A percentile compares a stretch with the other conserved stretches of the same genome.
Conservation (phyloP, 2,888 invertebrate genomes). For the Philonicus albiceps region DNA sequence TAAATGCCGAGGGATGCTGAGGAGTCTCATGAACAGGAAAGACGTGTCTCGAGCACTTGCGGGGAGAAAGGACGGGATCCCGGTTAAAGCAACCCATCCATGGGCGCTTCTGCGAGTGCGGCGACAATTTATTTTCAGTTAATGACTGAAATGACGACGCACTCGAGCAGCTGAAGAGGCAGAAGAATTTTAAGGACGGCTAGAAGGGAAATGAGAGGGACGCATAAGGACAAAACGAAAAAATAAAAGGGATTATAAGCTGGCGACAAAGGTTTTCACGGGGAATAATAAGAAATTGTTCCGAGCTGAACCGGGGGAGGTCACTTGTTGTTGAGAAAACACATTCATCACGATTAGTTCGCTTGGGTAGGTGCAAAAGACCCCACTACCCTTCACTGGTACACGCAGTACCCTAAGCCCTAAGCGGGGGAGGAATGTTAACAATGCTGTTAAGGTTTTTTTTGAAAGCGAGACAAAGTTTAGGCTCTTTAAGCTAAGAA, state of each 20-base stretch:
- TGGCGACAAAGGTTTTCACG: not conserved
- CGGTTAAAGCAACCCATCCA: not conserved
- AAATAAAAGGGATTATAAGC: not conserved
- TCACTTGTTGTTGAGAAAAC: slow-evolving; percentile 25
- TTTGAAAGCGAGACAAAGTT: not conserved
- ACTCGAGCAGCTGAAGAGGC: not conserved
- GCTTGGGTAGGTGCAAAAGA: not conserved
- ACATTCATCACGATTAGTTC: slow-evolving; percentile 30
- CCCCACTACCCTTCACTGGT: not conserved
- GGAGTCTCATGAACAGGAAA: not conserved
- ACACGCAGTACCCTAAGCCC: not conserved
- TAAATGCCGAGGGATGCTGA: not conserved
- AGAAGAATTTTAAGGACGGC: not conserved
- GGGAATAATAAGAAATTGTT: not conserved
- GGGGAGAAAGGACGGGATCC: not conserved
- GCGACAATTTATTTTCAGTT: slow-evolving; percentile 34
- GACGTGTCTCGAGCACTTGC: not conserved
- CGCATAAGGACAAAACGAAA: not conserved
- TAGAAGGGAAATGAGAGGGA: not conserved
- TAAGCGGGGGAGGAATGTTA: not conserved
- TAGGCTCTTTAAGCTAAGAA: not conserved
- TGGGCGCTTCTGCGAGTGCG: not conserved
- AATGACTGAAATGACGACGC: slow-evolving; percentile 32
- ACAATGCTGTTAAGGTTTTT: not conserved
- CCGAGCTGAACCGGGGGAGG: not conserved